phyloP scores from a whole-genome alignment of 2,113 vertebrate species.

The Jacana jacana region DNA sequence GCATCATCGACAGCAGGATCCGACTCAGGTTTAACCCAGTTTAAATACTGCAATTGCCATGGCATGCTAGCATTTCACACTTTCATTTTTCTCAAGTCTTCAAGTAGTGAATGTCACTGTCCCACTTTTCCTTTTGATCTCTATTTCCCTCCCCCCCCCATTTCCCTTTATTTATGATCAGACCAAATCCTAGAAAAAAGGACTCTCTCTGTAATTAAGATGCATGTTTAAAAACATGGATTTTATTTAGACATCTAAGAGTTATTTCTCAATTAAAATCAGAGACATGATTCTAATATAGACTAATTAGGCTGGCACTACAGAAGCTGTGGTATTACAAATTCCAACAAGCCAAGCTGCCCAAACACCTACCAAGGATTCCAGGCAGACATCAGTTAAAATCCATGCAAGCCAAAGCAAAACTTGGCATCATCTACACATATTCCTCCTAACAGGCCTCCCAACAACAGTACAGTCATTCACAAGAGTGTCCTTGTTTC shows the following conservation, averaged over 20 bases:
- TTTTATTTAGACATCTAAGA: neutral
- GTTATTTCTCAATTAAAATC: neutral
- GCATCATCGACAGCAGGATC: neutral
- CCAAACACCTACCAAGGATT: neutral
- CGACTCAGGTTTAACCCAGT: slow-evolving; percentile 15
- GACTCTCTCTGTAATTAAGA: neutral
- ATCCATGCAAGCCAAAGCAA: neutral
- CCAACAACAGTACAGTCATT: neutral
- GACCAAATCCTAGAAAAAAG: neutral
- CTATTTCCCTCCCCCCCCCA: neutral
- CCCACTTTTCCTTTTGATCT: neutral
- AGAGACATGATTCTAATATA: neutral
- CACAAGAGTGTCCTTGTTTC: neutral
- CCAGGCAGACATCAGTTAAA: neutral
- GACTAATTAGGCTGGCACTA: neutral
- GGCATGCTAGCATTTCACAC: neutral
- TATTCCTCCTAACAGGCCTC: neutral
- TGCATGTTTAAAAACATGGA: neutral
- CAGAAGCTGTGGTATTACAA: neutral
- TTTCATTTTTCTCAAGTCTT: neutral
- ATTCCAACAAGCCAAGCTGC: neutral
- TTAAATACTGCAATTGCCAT: neutral
- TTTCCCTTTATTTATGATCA: neutral
- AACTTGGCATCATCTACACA: rapidly evolving
- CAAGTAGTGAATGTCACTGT: neutral